Percentiles rank a stretch among this genome's conserved stretches.
Conservation (phyloP, 35 echinoderm and acorn worm species). For the Heliocidaris tuberculata region DNA sequence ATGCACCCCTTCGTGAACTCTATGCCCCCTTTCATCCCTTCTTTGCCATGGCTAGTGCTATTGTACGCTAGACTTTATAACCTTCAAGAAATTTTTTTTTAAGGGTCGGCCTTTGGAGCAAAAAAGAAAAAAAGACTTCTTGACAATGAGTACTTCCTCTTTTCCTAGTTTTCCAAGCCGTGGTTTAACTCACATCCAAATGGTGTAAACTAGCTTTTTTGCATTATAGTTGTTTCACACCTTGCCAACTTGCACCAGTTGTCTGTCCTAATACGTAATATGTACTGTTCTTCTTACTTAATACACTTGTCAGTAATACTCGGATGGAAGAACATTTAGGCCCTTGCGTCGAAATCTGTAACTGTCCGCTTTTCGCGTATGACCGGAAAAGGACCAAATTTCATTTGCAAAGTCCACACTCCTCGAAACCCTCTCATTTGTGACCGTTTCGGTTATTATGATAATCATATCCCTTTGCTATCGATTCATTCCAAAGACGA, state of each 20-base stretch:
- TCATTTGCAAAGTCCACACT: background rate
- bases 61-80: background rate
- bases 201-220: no score
- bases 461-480: background rate
- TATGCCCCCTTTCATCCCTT: background rate
- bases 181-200: background rate
- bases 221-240: background rate
- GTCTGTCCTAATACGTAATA: background rate
- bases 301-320: no score
- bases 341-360: background rate
- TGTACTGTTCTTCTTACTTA: background rate
- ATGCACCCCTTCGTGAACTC: background rate
- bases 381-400: background rate
- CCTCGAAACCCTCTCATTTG: background rate
- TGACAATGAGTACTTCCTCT: slow-evolving; percentile 3
- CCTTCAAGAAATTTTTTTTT: background rate
- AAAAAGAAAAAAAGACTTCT: background rate
- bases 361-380: background rate
- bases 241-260: background rate
- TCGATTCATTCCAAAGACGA: background rate
- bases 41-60: background rate
- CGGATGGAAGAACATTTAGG: no score
- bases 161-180: background rate
- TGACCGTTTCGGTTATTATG: background rate
- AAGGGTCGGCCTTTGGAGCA: background rate